Percentiles rank a stretch among this genome's conserved stretches.
phyloP scores from a whole-genome alignment of 2,797 vertebrate species.

The Acrocephalus scirpaceus region DNA sequence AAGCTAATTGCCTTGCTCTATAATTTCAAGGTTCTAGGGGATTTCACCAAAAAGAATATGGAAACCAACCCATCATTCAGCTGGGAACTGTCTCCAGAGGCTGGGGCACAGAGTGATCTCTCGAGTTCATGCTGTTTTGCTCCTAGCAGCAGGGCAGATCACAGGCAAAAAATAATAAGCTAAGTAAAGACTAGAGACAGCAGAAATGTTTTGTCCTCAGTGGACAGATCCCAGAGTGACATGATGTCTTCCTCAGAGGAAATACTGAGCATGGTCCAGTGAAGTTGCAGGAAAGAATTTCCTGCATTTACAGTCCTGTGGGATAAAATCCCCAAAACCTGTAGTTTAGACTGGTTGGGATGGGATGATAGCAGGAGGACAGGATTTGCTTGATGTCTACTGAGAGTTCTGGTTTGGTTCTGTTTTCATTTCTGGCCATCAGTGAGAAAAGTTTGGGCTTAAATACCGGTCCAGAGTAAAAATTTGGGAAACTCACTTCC shows the following conservation, averaged over 20 bases:
- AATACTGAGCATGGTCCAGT: not conserved
- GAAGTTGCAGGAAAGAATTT: not conserved
- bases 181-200: not conserved
- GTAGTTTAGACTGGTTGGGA: not conserved
- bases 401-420: not conserved
- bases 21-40: not conserved
- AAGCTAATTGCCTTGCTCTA: not conserved
- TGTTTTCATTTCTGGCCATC: not conserved
- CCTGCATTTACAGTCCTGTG: not conserved
- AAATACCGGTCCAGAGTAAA: not conserved
- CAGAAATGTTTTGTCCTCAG: not conserved
- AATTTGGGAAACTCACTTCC: not conserved
- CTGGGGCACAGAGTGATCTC: not conserved
- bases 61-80: not conserved
- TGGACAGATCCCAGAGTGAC: not conserved
- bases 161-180: not conserved
- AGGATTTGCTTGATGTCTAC: not conserved
- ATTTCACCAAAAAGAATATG: not conserved
- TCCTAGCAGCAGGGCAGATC: not conserved
- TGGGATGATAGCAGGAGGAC: not conserved
- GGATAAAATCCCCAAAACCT: not conserved
- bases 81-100: not conserved
- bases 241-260: not conserved
- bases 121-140: not conserved
- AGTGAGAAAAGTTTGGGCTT: not conserved